These are phyloP conservation scores for Caenorhabditis afra DNA, from an alignment of 2,888 invertebrate genomes.

Conservation along the genomic window DNA sequence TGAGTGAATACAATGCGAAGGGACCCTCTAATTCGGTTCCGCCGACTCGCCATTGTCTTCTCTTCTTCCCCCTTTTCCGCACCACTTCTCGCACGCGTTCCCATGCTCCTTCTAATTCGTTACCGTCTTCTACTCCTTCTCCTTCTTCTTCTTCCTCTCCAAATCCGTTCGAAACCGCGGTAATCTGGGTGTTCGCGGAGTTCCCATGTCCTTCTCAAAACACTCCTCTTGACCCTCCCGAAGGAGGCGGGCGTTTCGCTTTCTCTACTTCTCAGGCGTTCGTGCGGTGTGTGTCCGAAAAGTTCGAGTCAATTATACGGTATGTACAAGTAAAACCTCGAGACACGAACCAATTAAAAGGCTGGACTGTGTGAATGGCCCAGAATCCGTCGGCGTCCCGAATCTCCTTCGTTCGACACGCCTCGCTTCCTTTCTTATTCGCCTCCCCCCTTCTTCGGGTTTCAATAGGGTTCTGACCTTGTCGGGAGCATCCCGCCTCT, in stretches of 20 bases:
- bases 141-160: constrained; percentile 1
- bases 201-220: constrained; percentile 29
- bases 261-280: constrained; percentile 35
- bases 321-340: constrained; percentile 56
- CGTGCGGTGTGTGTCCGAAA: constrained; percentile 29
- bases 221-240: constrained; percentile 1
- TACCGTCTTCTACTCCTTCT: too few species aligned
- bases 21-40: constrained; percentile 43
- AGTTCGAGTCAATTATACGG: constrained; percentile 59
- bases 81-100: constrained; percentile 23
- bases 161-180: background rate
- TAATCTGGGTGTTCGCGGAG: background rate
- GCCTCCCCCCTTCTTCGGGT: constrained; percentile 1
- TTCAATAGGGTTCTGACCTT: constrained; percentile 49
- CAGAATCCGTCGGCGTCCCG: constrained; percentile 52
- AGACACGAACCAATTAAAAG: constrained; percentile 56
- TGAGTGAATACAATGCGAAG: constrained; percentile 26
- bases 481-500: constrained; percentile 36
- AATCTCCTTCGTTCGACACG: constrained; percentile 45
- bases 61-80: constrained; percentile 35
- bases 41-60: constrained; percentile 25
- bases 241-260: constrained; percentile 3
- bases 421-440: constrained; percentile 56
- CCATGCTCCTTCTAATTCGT: constrained; percentile 10
- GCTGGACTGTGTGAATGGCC: constrained; percentile 47